phyloP scores from a whole-genome alignment of 2,797 vertebrate genomes.

The Nasua narica region DNA sequence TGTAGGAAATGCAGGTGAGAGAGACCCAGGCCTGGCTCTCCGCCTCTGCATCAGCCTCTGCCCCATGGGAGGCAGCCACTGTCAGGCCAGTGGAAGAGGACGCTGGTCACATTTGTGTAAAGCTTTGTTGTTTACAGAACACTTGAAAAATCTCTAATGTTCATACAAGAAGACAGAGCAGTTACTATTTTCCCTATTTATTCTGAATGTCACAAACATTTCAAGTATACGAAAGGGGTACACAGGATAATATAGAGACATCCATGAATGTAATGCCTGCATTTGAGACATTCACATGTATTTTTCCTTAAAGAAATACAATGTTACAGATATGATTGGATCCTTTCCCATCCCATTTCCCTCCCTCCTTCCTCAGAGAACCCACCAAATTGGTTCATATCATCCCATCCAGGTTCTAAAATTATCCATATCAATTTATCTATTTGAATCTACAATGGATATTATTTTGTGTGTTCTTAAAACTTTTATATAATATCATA shows the following conservation, averaged over 20 bases:
- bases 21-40: not conserved
- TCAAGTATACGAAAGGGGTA: not conserved
- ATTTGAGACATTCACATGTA: not conserved
- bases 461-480: constrained; percentile 7
- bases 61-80: not conserved
- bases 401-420: not conserved
- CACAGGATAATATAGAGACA: not conserved
- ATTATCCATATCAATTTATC: not conserved
- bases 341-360: not conserved
- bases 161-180: not conserved
- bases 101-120: not conserved
- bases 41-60: not conserved
- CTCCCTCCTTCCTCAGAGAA: not conserved
- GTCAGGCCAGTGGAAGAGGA: not conserved
- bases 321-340: not conserved
- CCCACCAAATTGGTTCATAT: not conserved
- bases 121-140: not conserved
- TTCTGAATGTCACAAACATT: not conserved
- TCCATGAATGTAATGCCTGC: not conserved
- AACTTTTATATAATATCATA: not conserved
- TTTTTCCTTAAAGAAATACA: constrained; percentile 30
- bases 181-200: not conserved
- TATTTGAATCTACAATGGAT: not conserved
- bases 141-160: not conserved
- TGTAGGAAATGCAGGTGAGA: not conserved